Evolutionary conservation across 2,888 invertebrate genomes (phyloP), one percentile per base, ranked within the genome.

Genomic region (Andrena hattorfiana): DNA sequence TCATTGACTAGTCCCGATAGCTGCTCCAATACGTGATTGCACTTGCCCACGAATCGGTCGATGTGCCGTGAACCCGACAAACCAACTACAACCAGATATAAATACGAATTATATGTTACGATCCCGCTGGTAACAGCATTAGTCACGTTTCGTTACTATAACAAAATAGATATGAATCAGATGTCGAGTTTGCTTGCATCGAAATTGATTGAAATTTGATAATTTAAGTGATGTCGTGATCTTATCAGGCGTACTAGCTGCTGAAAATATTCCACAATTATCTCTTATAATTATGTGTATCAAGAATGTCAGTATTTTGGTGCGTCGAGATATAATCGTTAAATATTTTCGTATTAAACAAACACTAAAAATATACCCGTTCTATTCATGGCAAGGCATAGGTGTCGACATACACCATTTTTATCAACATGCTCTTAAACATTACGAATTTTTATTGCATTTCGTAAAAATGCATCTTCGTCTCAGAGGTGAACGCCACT

Each of bases 111-210:
- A 71, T 51, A 30, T 32, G 20, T 72, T 72, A 26, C 23, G 70
- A 56, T 68, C 35, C n/a, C 51, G 13, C 30, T 74, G 70, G 80
- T 76, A 67, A 77, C 71, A 77, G 66, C 26, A 62, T 76, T 81
- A 74, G 83, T 83, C 83, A 87, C 49, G 72, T 63, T 77, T 28
- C 42, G 42, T 56, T 7, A 48, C 63, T 73, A 85, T 78, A 87
- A 85, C 77, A 67, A 83, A 87, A 60, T 74, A 83, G 60, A 68
- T 62, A 64, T 83, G 81, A 86, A 85, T 88, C 88, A 88, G 70
- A 67, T 56, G 23, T 75, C 56, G 8, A 54, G 30, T 49, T 30
- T 20, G 32, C 10, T 42, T 56, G 30, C 56, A 32, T 67, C 28
- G 72, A 35, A 75, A 64, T 54, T 42, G 51, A 76, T 49, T 88